A percentile compares a stretch with the other conserved stretches of the same genome.
Conservation (phyloP, 2,113 vertebrate genomes). For the Danionella cerebrum region DNA sequence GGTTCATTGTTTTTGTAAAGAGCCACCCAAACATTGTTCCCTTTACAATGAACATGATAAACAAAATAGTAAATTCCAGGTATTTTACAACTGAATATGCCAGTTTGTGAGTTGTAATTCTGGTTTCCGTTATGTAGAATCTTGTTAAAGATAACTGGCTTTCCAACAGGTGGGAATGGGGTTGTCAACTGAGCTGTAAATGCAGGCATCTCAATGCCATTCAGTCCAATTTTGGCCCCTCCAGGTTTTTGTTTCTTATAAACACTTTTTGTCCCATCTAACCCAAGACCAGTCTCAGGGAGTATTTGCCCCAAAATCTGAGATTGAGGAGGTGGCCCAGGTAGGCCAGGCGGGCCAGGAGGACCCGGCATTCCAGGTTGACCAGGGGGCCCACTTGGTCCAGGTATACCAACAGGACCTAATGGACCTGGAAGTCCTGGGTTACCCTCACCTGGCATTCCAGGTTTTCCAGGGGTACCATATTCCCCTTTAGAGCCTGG, state of each 20-base stretch:
- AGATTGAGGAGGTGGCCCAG: slow-evolving; percentile 62
- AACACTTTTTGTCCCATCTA: slow-evolving; percentile 55
- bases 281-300: slow-evolving; percentile 68
- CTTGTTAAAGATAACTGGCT: slow-evolving; percentile 89
- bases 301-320: slow-evolving; percentile 74
- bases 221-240: slow-evolving; percentile 43
- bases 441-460: slow-evolving; percentile 75
- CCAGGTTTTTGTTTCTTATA: slow-evolving; percentile 73
- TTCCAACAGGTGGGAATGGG: slow-evolving; percentile 85
- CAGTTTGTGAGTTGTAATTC: slow-evolving; percentile 89
- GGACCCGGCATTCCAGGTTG: slow-evolving; percentile 56
- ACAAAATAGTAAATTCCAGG: slow-evolving; percentile 94
- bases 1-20: slow-evolving; percentile 93
- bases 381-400: slow-evolving; percentile 53
- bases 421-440: slow-evolving; percentile 75
- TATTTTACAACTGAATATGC: slow-evolving; percentile 88
- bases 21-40: slow-evolving; percentile 90
- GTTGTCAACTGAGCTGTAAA: slow-evolving; percentile 88
- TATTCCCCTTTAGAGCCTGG: slow-evolving; percentile 59
- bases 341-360: slow-evolving; percentile 61
- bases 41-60: slow-evolving; percentile 96
- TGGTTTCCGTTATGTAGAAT: slow-evolving; percentile 89
- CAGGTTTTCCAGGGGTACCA: slow-evolving; percentile 64
- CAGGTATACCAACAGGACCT: slow-evolving; percentile 68
- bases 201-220: slow-evolving; percentile 76